Percentiles rank a stretch among this genome's conserved stretches.
Conservation (phyloP, 2,888 invertebrate genomes). For the Subacronicta megacephala region DNA sequence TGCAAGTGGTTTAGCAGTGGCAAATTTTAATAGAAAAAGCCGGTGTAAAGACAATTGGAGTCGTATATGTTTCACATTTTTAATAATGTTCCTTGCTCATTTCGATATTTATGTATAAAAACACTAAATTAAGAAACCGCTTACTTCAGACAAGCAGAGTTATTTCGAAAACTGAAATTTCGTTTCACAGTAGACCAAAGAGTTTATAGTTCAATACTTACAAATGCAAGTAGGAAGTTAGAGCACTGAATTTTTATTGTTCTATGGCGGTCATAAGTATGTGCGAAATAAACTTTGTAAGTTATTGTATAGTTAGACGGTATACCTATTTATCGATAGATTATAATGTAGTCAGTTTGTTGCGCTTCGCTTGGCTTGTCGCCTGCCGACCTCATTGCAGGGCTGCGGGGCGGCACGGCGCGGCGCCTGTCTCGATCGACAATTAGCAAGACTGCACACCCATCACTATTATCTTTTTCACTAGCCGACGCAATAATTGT, state of each 20-base stretch:
- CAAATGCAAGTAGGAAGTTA: no score
- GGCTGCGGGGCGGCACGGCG: conserved; percentile 58
- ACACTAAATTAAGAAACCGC: no score
- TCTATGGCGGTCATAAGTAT: no score
- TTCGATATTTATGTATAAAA: no score
- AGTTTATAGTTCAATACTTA: conserved; percentile 25
- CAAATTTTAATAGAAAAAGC: no score
- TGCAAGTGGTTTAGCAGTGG: no score
- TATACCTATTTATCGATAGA: conserved; percentile 73
- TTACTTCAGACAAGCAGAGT: no score
- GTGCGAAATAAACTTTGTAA: conserved; percentile 50
- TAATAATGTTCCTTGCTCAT: no score
- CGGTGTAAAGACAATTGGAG: no score
- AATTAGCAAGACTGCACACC: conserved; percentile 72
- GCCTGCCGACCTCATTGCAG: conserved; percentile 75
- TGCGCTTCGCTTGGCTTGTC: conserved; percentile 69
- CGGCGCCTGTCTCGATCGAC: conserved; percentile 77
- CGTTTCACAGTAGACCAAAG: conserved; percentile 15
- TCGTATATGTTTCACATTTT: no score
- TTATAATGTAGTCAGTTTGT: conserved; percentile 61
- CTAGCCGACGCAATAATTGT: conserved; percentile 61
- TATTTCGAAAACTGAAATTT: no score
- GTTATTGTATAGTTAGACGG: conserved; percentile 56
- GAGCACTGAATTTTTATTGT: no score
- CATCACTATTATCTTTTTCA: conserved; percentile 82